These are phyloP conservation scores for Drosophila neotestacea DNA, from an alignment of 2,888 invertebrate genomes.

Conservation along the genomic window DNA sequence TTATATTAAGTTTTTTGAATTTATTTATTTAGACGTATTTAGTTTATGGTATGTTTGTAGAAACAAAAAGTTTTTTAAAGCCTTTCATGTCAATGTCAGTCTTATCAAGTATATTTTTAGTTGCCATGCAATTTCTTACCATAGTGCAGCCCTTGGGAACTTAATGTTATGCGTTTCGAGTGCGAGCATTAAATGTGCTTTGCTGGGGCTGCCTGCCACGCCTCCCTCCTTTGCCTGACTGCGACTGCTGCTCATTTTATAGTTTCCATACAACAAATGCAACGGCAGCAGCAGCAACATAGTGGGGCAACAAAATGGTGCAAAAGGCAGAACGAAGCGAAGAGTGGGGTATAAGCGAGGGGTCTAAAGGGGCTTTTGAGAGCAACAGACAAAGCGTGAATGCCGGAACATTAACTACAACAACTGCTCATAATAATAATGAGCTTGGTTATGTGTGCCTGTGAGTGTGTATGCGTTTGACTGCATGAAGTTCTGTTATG, in stretches of 20 bases:
- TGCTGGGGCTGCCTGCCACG: constrained; percentile 22
- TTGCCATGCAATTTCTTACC: constrained; percentile 21
- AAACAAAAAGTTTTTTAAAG: no score
- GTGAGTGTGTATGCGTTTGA: constrained; percentile 20
- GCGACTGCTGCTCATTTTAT: constrained; percentile 53
- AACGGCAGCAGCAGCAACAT: constrained; percentile 29
- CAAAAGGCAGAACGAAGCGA: constrained; percentile 16
- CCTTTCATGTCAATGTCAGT: no score
- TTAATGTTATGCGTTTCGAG: constrained; percentile 47
- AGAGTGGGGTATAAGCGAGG: background rate
- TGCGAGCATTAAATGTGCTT: constrained; percentile 68
- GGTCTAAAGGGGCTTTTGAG: constrained; percentile 8
- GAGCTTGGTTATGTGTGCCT: constrained; percentile 36
- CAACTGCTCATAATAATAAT: constrained; percentile 60
- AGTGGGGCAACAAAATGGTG: constrained; percentile 33
- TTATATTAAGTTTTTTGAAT: no score
- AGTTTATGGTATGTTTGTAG: no score
- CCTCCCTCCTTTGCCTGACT: constrained; percentile 16
- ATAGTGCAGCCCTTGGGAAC: constrained; percentile 38
- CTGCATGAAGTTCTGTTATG: constrained; percentile 45
- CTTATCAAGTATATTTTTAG: background rate
- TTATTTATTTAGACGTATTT: no score
- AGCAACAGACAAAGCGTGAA: constrained; percentile 59
- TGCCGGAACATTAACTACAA: constrained; percentile 56
- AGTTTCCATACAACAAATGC: constrained; percentile 47